These are phyloP conservation scores for Cacatua alba DNA, from an alignment of 2,113 vertebrate genomes.

Conservation along the genomic window DNA sequence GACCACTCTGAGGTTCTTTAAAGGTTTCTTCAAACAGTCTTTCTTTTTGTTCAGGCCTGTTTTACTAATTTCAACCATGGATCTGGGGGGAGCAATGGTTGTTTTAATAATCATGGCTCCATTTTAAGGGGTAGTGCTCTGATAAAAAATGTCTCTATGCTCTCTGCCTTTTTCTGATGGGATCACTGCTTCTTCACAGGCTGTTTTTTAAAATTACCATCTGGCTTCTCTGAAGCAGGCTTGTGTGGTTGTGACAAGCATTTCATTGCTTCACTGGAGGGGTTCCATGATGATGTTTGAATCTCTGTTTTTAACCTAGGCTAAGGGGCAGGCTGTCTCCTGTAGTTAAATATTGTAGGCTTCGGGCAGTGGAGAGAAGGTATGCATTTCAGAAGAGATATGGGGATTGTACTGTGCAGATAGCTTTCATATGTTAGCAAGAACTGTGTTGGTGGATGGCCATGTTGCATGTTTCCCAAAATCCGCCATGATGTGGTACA, in stretches of 20 bases:
- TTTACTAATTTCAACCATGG: not conserved
- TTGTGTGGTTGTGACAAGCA: not conserved
- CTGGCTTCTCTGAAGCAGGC: not conserved
- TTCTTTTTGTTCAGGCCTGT: not conserved
- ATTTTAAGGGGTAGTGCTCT: not conserved
- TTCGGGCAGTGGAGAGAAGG: not conserved
- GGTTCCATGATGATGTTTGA: not conserved
- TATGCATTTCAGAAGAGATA: not conserved
- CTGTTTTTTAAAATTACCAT: not conserved
- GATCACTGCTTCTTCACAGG: not conserved
- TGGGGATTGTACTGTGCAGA: not conserved
- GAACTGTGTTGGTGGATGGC: not conserved
- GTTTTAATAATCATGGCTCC: not conserved
- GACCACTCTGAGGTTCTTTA: not conserved
- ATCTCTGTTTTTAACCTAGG: not conserved
- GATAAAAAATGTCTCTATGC: not conserved
- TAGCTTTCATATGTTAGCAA: not conserved
- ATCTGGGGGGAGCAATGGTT: not conserved
- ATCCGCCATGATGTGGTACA: not conserved
- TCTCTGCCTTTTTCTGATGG: not conserved
- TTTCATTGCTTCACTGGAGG: not conserved
- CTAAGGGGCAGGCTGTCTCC: not conserved
- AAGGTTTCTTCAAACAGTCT: not conserved
- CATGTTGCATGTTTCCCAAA: not conserved
- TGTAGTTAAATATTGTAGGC: not conserved